Conservation (phyloP, 2,113 vertebrate genomes). For the Conger conger region DNA sequence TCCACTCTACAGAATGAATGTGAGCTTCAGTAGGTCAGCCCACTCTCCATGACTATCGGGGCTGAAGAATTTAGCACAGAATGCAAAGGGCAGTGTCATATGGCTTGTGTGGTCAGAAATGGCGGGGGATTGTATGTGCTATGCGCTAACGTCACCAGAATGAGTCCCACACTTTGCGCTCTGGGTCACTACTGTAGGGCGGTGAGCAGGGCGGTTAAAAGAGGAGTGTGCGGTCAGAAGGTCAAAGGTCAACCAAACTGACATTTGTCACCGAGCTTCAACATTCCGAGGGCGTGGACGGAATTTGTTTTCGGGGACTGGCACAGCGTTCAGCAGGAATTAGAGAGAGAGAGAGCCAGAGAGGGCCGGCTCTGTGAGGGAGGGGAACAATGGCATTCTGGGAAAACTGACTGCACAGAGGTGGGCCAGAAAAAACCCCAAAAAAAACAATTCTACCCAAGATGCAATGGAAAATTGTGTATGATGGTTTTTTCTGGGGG, state of each 20-base stretch:
- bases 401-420: neutral
- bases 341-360: neutral
- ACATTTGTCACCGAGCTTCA: neutral
- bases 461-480: neutral
- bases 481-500: neutral
- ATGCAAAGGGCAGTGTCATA: neutral
- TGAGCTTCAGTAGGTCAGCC: too few species aligned
- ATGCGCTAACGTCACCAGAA: neutral
- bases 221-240: neutral
- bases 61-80: neutral
- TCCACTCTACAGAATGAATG: too few species aligned
- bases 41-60: too few species aligned
- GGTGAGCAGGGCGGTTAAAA: neutral
- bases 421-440: neutral
- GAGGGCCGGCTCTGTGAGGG: neutral
- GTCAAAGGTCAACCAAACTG: neutral
- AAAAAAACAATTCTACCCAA: neutral
- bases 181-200: too few species aligned
- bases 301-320: neutral
- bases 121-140: neutral
- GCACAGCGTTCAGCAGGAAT: neutral
- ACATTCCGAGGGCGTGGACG: neutral
- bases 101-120: neutral
- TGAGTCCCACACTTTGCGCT: neutral
- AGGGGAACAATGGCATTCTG: neutral